phyloP scores from a whole-genome alignment of 1,140 invertebrate genomes.

The fruit fly (Drosophila melanogaster) region DNA sequence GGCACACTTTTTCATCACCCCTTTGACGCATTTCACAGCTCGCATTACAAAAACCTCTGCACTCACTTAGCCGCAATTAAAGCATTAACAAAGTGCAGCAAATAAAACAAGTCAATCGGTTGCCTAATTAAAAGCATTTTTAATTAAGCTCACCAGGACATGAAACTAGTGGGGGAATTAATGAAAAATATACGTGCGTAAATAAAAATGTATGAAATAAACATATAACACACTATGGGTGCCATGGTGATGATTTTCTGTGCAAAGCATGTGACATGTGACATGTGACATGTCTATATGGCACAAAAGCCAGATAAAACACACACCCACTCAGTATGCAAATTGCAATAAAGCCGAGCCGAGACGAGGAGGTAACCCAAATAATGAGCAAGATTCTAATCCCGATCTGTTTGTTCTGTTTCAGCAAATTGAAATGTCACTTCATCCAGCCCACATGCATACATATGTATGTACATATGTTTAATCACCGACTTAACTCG shows the following conservation, averaged over 20 bases:
- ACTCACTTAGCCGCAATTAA: neutral
- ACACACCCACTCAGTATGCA: slow-evolving; percentile 45
- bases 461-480: neutral
- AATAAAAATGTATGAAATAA: neutral
- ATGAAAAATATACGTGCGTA: neutral
- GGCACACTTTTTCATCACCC: too few relatives aligned
- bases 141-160: slow-evolving; percentile 4
- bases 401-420: slow-evolving; percentile 5
- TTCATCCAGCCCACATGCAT: slow-evolving; percentile 11
- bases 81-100: slow-evolving; percentile 2
- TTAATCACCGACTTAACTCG: slow-evolving; percentile 15
- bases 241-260: too few relatives aligned
- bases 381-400: slow-evolving; percentile 39
- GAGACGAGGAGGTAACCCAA: slow-evolving; percentile 47
- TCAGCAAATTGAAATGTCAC: slow-evolving; percentile 29
- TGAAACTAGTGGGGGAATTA: neutral
- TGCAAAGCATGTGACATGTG: too few relatives aligned
- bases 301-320: slow-evolving; percentile 1
- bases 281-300: neutral
- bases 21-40: too few relatives aligned
- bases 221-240: too few relatives aligned
- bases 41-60: neutral
- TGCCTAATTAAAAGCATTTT: slow-evolving; percentile 23
- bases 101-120: neutral
- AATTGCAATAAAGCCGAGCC: slow-evolving; percentile 55